Base-by-base conservation (phyloP, 2,113 vertebrate species). In the Rhodinocichla rosea region DNA sequence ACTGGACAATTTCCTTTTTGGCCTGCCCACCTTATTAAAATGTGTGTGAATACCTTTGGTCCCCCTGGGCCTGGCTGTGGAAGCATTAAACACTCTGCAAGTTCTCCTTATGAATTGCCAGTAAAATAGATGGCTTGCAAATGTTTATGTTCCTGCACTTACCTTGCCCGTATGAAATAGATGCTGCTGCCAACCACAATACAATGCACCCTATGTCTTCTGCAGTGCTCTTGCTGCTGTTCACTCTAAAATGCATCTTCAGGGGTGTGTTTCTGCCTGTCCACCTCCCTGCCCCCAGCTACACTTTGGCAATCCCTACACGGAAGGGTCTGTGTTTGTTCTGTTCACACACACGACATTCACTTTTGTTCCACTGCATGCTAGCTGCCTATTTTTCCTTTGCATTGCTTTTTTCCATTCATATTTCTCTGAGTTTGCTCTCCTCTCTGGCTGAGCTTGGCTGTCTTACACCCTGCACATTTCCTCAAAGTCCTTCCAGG, bases 21-120 rank as follows among this genome's bases (percentile, higher is more conserved):
- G 45, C 64, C 24, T 81, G 39, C 89, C 55, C n/a, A 90, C 26
- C 62, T 74, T n/a, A 52, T 84, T 94, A 95, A 97, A 93, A 87
- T 56, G 40, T 33, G 18, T 3, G 2, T 52, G 57, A 90, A 93
- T 64, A 78, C 56, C 30, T 75, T 71, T 65, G 33, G 73, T 57
- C 5, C 53, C 56, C 45, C 33, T 52, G 83, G 45, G 53, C 40
- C 6, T 2, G 49, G 14, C 47, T 83, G 56, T 12, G 62, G 80
- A 88, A 75, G 44, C 80, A 45, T 83, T 90, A 95, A 94, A 87
- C 67, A 40, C 67, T 77, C 75, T 74, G 60, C 75, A 80, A 77
- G 55, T 45, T 95, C 81, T 87, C 68, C 52, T 74, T 64, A 75
- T 40, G 83, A 95, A 60, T 70, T 59, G 76, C 85, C 85, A 81